A percentile compares a stretch with the other conserved stretches of the same genome.
Conservation (phyloP, 2,797 vertebrate genomes). For the Tenualosa thibaudeaui region DNA sequence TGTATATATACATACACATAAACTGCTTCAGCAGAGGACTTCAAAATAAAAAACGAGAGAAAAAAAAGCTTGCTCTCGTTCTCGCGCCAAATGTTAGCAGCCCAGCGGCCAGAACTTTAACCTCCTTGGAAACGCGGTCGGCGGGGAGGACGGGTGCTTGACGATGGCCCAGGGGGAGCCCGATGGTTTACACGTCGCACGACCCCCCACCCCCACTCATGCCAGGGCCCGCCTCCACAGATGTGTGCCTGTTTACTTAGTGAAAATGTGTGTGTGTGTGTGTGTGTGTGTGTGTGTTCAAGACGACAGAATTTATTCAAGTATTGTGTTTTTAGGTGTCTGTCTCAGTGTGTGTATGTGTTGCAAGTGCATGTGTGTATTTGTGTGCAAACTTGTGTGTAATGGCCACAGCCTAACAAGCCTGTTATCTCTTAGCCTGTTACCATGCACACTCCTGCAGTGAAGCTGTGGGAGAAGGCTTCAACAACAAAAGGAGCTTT, state of each 20-base stretch:
- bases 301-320: neutral
- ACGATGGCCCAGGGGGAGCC: slow-evolving; percentile 59
- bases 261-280: neutral
- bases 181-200: slow-evolving; percentile 60
- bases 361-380: neutral
- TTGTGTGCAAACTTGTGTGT: neutral
- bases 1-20: slow-evolving; percentile 30
- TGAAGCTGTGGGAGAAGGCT: neutral
- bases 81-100: slow-evolving; percentile 34
- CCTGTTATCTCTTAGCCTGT: slow-evolving; percentile 44
- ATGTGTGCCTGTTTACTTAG: slow-evolving; percentile 64
- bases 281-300: slow-evolving; percentile 27
- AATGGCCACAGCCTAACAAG: slow-evolving; percentile 25
- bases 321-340: neutral
- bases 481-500: neutral
- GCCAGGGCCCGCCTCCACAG: slow-evolving; percentile 55
- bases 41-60: slow-evolving; percentile 24
- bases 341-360: neutral
- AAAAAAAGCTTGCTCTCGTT: neutral
- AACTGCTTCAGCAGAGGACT: slow-evolving; percentile 23
- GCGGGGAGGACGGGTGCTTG: slow-evolving; percentile 60
- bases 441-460: slow-evolving; percentile 46
- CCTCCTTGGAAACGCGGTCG: slow-evolving; percentile 55
- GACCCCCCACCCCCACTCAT: slow-evolving; percentile 38
- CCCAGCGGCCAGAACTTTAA: slow-evolving; percentile 53